A percentile compares a stretch with the other conserved stretches of the same genome.
Conservation (phyloP, 2,888 invertebrate species). For the Ctenicera cuprea region DNA sequence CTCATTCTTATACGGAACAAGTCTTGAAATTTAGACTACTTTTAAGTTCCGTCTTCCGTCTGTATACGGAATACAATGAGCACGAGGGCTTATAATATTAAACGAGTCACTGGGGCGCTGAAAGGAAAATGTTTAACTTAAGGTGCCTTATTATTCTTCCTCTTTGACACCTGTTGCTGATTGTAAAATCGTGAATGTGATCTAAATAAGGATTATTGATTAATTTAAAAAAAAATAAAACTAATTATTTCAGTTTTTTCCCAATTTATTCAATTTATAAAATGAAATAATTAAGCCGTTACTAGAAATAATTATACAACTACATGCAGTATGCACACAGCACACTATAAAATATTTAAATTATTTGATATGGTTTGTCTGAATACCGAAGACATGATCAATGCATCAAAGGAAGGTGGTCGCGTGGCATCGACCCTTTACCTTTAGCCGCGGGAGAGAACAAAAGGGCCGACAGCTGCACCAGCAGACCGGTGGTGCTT, state of each 20-base stretch:
- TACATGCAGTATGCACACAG: too few relatives aligned
- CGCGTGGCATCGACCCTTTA: constrained; percentile 59
- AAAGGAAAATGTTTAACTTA: constrained; percentile 6
- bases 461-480: constrained; percentile 55
- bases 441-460: constrained; percentile 53
- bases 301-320: too few relatives aligned
- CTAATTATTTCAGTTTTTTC: too few relatives aligned
- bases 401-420: constrained; percentile 35
- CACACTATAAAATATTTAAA: too few relatives aligned
- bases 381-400: not conserved
- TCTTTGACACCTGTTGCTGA: not conserved
- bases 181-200: too few relatives aligned
- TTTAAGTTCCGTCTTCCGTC: too few relatives aligned
- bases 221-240: too few relatives aligned
- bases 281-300: too few relatives aligned
- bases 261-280: too few relatives aligned
- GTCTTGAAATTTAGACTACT: too few relatives aligned
- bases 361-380: constrained; percentile 14
- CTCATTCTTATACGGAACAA: too few relatives aligned
- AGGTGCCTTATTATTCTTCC: not conserved
- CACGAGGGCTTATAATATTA: not conserved
- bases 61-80: not conserved
- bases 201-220: too few relatives aligned
- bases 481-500: constrained; percentile 46
- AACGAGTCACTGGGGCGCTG: not conserved